Conservation (phyloP, 92 coral and sea anemone species). For the Pocillopora meandrina region DNA sequence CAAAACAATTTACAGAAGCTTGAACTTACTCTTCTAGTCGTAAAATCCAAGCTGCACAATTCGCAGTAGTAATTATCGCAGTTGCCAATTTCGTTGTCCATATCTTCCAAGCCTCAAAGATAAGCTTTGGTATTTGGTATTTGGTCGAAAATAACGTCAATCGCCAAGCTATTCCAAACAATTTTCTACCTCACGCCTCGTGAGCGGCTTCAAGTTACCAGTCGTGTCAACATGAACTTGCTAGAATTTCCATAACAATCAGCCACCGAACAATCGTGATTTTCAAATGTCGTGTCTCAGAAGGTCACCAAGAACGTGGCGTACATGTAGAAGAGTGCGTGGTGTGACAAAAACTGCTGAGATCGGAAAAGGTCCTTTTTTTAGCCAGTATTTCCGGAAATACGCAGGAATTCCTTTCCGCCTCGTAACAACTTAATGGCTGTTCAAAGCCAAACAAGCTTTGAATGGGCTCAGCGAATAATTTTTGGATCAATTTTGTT, state of each 20-base stretch:
- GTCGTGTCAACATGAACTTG: background rate
- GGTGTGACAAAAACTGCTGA: conserved; percentile 26
- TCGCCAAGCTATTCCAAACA: background rate
- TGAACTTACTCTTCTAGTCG: conserved; percentile 68
- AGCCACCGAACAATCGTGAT: conserved; percentile 10
- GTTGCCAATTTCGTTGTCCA: background rate
- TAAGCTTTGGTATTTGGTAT: background rate
- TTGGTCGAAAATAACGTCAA: background rate
- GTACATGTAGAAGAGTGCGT: conserved; percentile 1
- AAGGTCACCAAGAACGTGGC: background rate
- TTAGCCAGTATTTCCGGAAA: conserved; percentile 3
- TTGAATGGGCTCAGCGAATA: background rate
- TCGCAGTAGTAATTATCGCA: conserved; percentile 65
- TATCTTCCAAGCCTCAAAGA: background rate
- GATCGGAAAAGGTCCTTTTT: conserved; percentile 18
- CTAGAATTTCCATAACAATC: conserved; percentile 11
- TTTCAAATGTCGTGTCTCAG: background rate
- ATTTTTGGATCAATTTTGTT: background rate
- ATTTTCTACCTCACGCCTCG: conserved; percentile 1
- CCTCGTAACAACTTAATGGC: background rate
- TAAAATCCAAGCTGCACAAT: conserved; percentile 80
- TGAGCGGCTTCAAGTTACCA: background rate
- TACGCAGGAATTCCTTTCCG: conserved; percentile 39
- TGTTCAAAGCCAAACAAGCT: background rate
- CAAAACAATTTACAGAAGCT: background rate